phyloP scores from a whole-genome alignment of 2,797 vertebrate species.

The Vespertilio murinus region DNA sequence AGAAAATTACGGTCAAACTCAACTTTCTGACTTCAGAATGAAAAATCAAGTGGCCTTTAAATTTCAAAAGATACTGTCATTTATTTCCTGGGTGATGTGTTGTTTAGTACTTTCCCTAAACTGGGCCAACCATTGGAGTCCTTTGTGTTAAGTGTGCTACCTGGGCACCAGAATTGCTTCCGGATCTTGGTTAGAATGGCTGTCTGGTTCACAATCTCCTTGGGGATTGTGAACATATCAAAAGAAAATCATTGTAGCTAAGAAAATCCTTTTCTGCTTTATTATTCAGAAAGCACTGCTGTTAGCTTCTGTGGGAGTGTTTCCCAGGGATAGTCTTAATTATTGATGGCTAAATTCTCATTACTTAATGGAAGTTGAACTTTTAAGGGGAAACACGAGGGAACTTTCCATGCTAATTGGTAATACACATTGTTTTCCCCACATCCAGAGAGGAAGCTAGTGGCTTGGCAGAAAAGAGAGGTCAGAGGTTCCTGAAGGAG shows the following conservation, averaged over 20 bases:
- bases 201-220: conserved; percentile 16
- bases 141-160: conserved; percentile 36
- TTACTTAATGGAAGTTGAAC: conserved; percentile 66
- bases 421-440: not conserved
- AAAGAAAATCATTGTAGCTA: conserved; percentile 57
- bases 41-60: conserved; percentile 55
- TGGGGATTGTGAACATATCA: conserved; percentile 22
- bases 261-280: conserved; percentile 59
- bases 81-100: conserved; percentile 44
- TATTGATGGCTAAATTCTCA: conserved; percentile 70
- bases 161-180: not conserved
- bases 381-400: conserved; percentile 44
- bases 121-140: not conserved
- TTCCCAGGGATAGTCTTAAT: conserved; percentile 67
- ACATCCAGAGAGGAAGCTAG: not conserved
- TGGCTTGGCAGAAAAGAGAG: not conserved
- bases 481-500: not conserved
- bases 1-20: conserved; percentile 57
- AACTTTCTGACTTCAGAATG: conserved; percentile 61
- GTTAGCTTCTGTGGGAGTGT: conserved; percentile 38
- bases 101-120: conserved; percentile 57
- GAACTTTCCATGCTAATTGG: conserved; percentile 48
- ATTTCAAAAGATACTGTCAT: conserved; percentile 43
- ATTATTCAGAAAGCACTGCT: conserved; percentile 63
- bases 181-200: conserved; percentile 57